phyloP scores from a whole-genome alignment of 2,113 vertebrate genomes.

The Myrmecobius fasciatus region DNA sequence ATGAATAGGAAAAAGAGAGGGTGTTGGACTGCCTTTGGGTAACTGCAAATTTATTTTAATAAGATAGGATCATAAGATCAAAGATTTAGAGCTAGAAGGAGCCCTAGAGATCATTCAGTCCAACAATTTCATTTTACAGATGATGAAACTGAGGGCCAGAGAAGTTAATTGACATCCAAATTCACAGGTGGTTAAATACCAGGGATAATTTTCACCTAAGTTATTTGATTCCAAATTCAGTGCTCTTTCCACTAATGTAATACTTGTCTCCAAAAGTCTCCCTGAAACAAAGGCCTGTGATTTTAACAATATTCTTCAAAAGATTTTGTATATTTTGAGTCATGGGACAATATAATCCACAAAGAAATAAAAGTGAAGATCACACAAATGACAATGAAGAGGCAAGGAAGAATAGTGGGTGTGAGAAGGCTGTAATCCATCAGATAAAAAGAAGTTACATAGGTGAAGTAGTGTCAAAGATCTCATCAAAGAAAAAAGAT shows the following conservation, averaged over 20 bases:
- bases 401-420: background rate
- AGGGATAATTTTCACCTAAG: background rate
- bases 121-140: background rate
- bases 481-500: background rate
- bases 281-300: background rate
- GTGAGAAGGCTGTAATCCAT: background rate
- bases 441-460: background rate
- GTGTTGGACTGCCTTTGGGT: background rate
- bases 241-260: background rate
- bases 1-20: background rate
- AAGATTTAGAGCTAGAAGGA: background rate
- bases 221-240: background rate
- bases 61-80: background rate
- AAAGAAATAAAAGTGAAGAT: background rate
- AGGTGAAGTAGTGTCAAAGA: background rate
- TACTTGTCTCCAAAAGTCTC: background rate
- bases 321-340: background rate
- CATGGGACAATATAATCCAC: background rate
- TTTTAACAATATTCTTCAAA: background rate
- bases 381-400: background rate
- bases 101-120: background rate
- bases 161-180: background rate
- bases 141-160: background rate
- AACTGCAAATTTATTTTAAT: background rate
- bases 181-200: background rate